Percentiles rank a stretch among this genome's conserved stretches.
Conservation (phyloP, 1,140 invertebrate species). For the Calephelis nemesis region DNA sequence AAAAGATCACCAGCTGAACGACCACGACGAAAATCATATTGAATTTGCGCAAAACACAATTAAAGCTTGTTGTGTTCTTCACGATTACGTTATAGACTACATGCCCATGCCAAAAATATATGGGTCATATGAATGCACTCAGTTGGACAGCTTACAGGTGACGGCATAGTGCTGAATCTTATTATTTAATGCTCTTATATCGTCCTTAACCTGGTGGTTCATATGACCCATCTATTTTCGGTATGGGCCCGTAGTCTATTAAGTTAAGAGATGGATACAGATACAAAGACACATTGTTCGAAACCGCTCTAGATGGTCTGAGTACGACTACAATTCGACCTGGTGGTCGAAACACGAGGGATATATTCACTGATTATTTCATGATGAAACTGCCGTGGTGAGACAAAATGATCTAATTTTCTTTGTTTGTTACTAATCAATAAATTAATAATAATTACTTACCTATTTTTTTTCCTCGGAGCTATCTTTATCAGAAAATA, state of each 20-base stretch:
- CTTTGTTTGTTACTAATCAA: conserved; percentile 24
- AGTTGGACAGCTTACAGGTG: no score
- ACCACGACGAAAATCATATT: neutral
- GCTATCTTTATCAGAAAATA: conserved; percentile 8
- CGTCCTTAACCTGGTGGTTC: no score
- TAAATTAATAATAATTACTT: no score
- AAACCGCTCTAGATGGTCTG: conserved; percentile 20
- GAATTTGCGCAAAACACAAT: conserved; percentile 14
- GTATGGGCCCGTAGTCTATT: no score
- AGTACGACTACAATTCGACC: conserved; percentile 9
- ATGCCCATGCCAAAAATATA: no score
- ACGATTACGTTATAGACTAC: no score
- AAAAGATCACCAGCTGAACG: no score
- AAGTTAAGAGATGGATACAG: conserved; percentile 23
- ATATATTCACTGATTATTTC: no score
- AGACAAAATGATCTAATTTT: conserved; percentile 26
- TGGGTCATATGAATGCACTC: no score
- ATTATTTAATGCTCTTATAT: no score
- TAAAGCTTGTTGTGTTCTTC: conserved; percentile 24
- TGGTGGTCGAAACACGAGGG: conserved; percentile 3
- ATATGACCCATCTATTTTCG: no score
- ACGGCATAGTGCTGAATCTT: no score
- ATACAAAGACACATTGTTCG: conserved; percentile 17
- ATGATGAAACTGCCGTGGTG: conserved; percentile 14
- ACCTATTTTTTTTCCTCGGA: conserved; percentile 7